Evolutionary conservation across 2,113 vertebrate species (phyloP).

Genomic region (Procavia capensis): DNA sequence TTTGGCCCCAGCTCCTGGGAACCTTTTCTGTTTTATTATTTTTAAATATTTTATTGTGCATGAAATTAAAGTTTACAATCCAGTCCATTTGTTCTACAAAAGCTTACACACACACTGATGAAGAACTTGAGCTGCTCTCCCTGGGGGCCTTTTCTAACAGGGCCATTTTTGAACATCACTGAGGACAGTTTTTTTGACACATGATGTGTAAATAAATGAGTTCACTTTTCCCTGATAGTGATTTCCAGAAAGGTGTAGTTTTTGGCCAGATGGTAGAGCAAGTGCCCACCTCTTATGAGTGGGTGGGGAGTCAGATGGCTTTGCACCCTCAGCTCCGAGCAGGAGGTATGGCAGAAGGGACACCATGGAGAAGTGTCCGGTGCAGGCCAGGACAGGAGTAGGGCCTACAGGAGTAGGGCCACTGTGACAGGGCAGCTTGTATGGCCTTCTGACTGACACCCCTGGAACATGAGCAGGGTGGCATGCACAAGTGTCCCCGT

Average conservation of each 20-base stretch:
- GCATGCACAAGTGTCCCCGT: fast-evolving
- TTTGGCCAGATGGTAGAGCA: neutral
- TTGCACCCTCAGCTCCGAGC: fast-evolving
- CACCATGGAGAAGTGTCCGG: fast-evolving
- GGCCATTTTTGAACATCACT: fast-evolving
- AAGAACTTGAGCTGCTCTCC: too few species aligned
- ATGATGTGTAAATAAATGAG: neutral
- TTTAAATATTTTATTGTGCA: too few species aligned
- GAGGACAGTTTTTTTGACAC: neutral
- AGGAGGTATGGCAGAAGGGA: too few species aligned
- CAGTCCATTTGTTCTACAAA: too few species aligned
- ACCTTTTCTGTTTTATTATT: too few species aligned
- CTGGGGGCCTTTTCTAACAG: neutral
- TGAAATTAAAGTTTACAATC: too few species aligned
- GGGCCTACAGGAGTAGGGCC: fast-evolving
- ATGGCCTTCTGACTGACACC: neutral
- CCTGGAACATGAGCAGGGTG: neutral
- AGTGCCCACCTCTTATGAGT: fast-evolving
- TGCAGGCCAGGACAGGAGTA: fast-evolving
- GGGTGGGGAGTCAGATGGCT: neutral
- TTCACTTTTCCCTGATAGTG: neutral
- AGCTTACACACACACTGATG: too few species aligned
- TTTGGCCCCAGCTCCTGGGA: neutral
- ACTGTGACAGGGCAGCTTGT: fast-evolving
- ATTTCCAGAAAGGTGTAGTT: neutral